Base-by-base conservation (phyloP, 1,140 invertebrate species). In the Campoletis sonorensis region DNA sequence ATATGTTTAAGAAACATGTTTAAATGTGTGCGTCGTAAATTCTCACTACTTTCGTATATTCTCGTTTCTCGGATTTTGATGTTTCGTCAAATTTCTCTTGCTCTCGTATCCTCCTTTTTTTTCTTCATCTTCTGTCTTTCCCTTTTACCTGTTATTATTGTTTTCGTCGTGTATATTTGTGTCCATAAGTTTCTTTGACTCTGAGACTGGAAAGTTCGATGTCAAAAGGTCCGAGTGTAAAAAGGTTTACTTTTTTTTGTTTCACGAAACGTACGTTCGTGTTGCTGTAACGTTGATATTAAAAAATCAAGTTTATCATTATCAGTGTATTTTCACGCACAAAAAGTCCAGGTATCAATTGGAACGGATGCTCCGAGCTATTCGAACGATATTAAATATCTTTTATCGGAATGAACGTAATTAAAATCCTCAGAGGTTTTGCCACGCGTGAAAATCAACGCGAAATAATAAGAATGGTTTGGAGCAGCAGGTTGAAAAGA, bases 401-500 rank as follows among this genome's bases (percentile, higher is more conserved):
- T 45, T 11, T 45, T 45, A 45, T 45, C 40, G 40, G 13, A 45
- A 45, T 45, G 5, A 11, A 45, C 5, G 40, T 45, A 45, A 45
- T 45, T 45, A 45, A 45, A 45, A 45, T 45, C 40, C 8, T 45
- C 40, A 11, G 40, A 4, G 40, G 40, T 45, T 45, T 58, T n/a
- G 54, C 21, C 18, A n/a, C 16, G 54, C 54, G 54, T 21, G 68
- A 37, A 71, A 71, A 71, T 71, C 23, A 71, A 18, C 18, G 27
- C 11, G 13, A 15, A 16, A 64, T 40, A 64, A 51, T 23, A 71
- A 61, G 5, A 45, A 45, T 45, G 40, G 26, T 68, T 23, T n/a
- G n/a, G 16, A 79, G 77, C 77, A 73, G 79, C 83, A 83, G 58
- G 76, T 87, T 86, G 86, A 87, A 86, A 33, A 85, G 86, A 86